Evolutionary conservation across 2,113 vertebrate genomes (phyloP), one percentile per base, ranked within the genome.

Genomic region (Chamaetylas fuelleborni): DNA sequence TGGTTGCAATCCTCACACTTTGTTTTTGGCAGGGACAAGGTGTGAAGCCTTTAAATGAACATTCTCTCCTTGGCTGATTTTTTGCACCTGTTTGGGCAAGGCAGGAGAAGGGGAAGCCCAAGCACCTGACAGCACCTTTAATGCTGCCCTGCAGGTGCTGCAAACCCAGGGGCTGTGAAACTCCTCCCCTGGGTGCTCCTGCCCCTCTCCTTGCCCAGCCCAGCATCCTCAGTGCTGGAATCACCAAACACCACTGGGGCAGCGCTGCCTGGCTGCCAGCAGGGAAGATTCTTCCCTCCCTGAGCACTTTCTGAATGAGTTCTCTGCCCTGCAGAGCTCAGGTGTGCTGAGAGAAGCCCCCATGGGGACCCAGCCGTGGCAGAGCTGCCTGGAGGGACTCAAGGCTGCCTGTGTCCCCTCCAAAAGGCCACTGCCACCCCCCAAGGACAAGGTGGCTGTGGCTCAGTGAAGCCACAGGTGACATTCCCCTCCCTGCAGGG

Each of bases 41-140:
- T 86, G 64, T 83, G 86, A 92, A 94, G 60, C 60, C 54, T 93
- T 93, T 42, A 95, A 92, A 77, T 83, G 82, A 86, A n/a, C 71
- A 54, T 90, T 80, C 60, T 64, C 74, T 43, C 51, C 57, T 82
- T n/a, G 53, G 20, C 23, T 8, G 5, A 67, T 33, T 54, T 81
- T 72, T 73, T 29, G 38, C 20, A 14, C 57, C 45, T 67, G 8
- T 60, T 92, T 58, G 47, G 40, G 34, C 24, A 60, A 66, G 61
- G 42, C 65, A 56, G 56, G 42, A 47, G n/a, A 70, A 85, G 29
- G 22, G 66, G 53, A 73, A 73, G 29, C 24, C 56, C 84, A 53
- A 25, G 36, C 45, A 66, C 33, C 47, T 28, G 42, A 42, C 45
- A 91, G 13, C 36, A 67, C 61, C 50, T 86, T 61, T 5, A 29